phyloP scores from a whole-genome alignment of 37 sponge, comb jelly and placozoan species.

The Lycopodina hypogea region DNA sequence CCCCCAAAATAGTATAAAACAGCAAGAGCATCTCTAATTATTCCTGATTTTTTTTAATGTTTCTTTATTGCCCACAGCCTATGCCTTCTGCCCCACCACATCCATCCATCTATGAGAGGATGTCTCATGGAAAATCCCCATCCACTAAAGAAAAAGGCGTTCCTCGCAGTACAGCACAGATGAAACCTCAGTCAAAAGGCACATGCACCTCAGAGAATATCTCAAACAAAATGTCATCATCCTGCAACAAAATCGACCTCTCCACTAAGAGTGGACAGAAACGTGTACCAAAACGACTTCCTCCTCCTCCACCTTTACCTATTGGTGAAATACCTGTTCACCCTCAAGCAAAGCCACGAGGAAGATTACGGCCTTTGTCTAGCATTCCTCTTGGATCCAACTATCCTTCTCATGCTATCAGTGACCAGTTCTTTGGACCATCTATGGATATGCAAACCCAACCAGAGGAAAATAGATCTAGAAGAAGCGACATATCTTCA shows the following conservation, averaged over 20 bases:
- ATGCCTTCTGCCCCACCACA: constrained; percentile 10
- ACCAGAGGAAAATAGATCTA: too few relatives aligned
- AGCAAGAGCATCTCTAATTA: too few relatives aligned
- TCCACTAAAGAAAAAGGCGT: too few relatives aligned
- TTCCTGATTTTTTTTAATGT: neutral
- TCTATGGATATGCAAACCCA: too few relatives aligned
- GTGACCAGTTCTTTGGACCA: too few relatives aligned
- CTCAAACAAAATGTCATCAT: neutral
- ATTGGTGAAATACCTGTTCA: neutral
- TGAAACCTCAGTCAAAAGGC: too few relatives aligned
- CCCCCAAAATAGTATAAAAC: too few relatives aligned
- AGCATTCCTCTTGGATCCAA: neutral
- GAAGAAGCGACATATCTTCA: too few relatives aligned
- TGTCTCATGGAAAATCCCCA: neutral
- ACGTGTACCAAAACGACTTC: neutral
- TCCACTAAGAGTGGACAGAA: neutral
- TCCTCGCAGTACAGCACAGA: too few relatives aligned
- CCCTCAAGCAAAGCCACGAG: neutral
- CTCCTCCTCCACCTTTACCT: neutral
- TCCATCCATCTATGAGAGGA: neutral
- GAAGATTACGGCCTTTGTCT: neutral
- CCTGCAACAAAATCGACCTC: neutral
- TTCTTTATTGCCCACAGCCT: neutral
- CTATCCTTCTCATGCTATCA: neutral
- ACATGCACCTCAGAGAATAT: too few relatives aligned